Evolutionary conservation across 2,797 vertebrate species (phyloP).

Genomic region (Mormyrus proboscirostris): DNA sequence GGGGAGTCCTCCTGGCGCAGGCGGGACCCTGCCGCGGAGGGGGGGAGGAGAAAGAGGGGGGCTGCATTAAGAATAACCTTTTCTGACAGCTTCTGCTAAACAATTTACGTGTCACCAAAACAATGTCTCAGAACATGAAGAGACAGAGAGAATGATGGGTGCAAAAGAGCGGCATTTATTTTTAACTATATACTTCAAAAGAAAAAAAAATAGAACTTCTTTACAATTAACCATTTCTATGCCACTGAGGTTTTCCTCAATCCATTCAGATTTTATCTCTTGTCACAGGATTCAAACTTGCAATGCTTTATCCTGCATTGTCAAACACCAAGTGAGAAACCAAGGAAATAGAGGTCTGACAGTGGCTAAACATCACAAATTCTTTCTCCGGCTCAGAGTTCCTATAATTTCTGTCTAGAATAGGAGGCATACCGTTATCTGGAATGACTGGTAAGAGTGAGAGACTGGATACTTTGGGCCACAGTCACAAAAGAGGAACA

Average conservation of each 20-base stretch:
- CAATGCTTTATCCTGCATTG: background rate
- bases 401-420: background rate
- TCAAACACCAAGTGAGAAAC: background rate
- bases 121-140: background rate
- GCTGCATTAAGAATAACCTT: background rate
- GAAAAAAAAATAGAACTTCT: background rate
- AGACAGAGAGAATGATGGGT: background rate
- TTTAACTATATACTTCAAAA: background rate
- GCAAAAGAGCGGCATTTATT: background rate
- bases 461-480: background rate
- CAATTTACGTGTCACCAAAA: background rate
- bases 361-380: background rate
- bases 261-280: background rate
- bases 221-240: background rate
- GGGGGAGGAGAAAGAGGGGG: background rate
- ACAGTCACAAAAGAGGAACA: background rate
- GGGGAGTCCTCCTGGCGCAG: constrained; percentile 90
- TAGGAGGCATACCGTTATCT: background rate
- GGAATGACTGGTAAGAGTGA: background rate
- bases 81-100: background rate
- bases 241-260: background rate
- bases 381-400: background rate
- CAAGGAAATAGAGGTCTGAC: background rate
- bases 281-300: background rate
- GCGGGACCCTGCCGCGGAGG: constrained; percentile 72